Evolutionary conservation across 2,888 invertebrate genomes (phyloP).

Genomic region (Creontiades dilutus): DNA sequence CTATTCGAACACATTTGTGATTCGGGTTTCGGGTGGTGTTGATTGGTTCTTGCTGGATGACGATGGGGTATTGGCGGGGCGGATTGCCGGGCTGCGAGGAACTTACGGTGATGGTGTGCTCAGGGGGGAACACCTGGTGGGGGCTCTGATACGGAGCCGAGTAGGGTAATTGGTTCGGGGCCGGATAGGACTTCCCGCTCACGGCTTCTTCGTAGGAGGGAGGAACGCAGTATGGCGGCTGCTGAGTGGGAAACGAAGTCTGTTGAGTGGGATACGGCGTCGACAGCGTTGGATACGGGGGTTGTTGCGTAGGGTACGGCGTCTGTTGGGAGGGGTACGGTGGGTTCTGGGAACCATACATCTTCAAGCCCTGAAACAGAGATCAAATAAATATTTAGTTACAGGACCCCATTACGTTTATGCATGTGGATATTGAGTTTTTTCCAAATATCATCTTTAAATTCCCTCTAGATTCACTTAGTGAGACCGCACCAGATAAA

Average conservation of each 20-base stretch:
- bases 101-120: not conserved
- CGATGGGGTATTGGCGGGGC: slow-evolving; percentile 24
- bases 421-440: no score
- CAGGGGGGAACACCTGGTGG: not conserved
- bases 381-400: no score
- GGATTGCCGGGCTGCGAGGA: not conserved
- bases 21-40: not conserved
- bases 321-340: not conserved
- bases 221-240: slow-evolving; percentile 2
- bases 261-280: not conserved
- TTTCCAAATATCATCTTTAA: no score
- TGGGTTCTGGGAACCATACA: not conserved
- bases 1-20: not conserved
- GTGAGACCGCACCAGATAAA: no score
- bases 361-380: not conserved
- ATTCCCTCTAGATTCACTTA: no score
- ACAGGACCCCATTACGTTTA: no score
- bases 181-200: not conserved
- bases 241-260: not conserved
- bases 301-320: slow-evolving; percentile 10
- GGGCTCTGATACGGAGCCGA: no score
- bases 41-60: not conserved
- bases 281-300: not conserved
- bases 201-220: slow-evolving; percentile 3
- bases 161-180: not conserved